Base-by-base conservation (phyloP, 2,888 invertebrate species). In the Itoplectis maculator region DNA sequence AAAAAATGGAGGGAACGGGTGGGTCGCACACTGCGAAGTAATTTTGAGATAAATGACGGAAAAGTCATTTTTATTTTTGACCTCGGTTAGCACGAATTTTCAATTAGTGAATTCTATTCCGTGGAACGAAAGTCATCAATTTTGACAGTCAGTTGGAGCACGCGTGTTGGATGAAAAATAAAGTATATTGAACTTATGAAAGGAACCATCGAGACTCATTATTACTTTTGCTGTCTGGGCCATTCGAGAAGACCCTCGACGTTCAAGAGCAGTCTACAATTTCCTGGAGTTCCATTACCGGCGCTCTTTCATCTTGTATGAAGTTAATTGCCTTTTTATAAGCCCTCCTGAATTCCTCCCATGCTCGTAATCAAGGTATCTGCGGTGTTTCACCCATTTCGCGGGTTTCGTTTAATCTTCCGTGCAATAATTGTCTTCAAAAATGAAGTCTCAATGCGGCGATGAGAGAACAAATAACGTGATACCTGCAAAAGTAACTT, bases 261-360 rank as follows among this genome's bases (percentile, higher is more conserved):
- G 23, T 29, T n/a, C 63, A n/a, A 37, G 47, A 51, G 40, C 7
- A 70, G 69, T 80, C 86, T 80, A 76, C 69, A 59, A 69, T 79
- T 76, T 83, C 56, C 29, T n/a, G 76, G 72, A 77, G 78, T 76
- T 65, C 66, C 75, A 69, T 75, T 40, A 59, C 20, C 73, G 18
- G 68, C 61, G 81, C 83, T 84, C 88, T 88, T 89, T 90, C 88
- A 89, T 89, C 88, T 88, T 88, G 84, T 87, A 87, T 87, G 86
- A 88, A 89, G 88, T 89, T 89, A 89, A 90, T 90, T 90, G 88
- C 89, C 86, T 89, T 90, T 89, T 89, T 89, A 90, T 86, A 87
- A 90, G 87, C 59, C 79, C 63, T 85, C 86, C 87, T 88, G 85
- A 47, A 78, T 84, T 88, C 85, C 86, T 86, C 78, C 65, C 72